Evolutionary conservation across 2,797 vertebrate species (phyloP).

Genomic region (Notamacropus eugenii): DNA sequence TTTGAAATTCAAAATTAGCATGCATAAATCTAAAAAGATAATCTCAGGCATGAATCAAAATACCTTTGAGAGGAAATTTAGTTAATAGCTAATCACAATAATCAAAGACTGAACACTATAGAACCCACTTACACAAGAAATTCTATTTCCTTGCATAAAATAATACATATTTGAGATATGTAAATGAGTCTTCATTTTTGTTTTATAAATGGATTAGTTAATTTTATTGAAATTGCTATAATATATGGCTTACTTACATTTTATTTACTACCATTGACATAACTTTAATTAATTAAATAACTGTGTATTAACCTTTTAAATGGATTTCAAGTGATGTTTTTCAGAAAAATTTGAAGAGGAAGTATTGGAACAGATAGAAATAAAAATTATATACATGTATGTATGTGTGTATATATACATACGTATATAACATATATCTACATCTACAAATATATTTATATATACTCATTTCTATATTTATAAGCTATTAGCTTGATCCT

Average conservation of each 20-base stretch:
- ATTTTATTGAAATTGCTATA: slow-evolving; percentile 39
- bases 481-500: neutral
- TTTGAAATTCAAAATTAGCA: slow-evolving; percentile 43
- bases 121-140: slow-evolving; percentile 43
- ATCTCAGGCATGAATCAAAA: slow-evolving; percentile 47
- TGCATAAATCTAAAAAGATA: slow-evolving; percentile 18
- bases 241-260: slow-evolving; percentile 7
- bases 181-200: slow-evolving; percentile 7
- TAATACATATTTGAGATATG: neutral
- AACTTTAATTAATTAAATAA: slow-evolving; percentile 9
- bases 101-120: slow-evolving; percentile 48
- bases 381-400: slow-evolving; percentile 24
- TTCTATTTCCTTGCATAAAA: neutral
- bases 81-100: slow-evolving; percentile 30
- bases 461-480: neutral
- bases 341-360: neutral
- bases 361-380: neutral
- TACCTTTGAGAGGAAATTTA: slow-evolving; percentile 21
- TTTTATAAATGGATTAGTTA: slow-evolving; percentile 4
- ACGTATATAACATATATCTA: too few species aligned
- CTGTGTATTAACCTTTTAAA: neutral
- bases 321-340: neutral
- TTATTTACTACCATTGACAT: neutral
- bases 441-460: neutral
- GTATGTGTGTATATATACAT: too few species aligned